These are phyloP conservation scores for Aegotheles bennettii DNA, from an alignment of 2,113 vertebrate genomes.

Conservation along the genomic window DNA sequence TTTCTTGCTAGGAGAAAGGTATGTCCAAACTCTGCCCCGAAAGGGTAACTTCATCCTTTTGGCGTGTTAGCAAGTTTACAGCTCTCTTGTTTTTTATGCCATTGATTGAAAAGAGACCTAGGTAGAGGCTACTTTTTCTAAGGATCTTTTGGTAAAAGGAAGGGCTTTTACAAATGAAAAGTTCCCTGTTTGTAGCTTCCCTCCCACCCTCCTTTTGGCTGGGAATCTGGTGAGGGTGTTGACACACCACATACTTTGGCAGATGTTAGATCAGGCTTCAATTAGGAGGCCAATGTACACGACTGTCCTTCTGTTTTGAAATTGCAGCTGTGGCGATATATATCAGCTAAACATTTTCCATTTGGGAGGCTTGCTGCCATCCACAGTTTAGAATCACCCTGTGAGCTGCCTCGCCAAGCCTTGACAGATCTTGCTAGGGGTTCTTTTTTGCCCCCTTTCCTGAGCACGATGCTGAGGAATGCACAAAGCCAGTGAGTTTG, in stretches of 20 bases:
- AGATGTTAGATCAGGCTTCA: constrained; percentile 48
- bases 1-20: not conserved
- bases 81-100: not conserved
- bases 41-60: not conserved
- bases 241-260: constrained; percentile 58
- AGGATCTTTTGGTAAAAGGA: constrained; percentile 13
- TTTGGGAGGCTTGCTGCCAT: constrained; percentile 4
- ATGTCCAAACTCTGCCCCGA: not conserved
- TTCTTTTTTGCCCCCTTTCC: not conserved
- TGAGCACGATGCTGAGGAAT: not conserved
- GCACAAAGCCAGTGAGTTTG: not conserved
- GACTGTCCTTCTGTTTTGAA: constrained; percentile 42
- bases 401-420: not conserved
- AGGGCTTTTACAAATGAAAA: constrained; percentile 40
- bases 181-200: constrained; percentile 18
- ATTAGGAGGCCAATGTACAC: constrained; percentile 2
- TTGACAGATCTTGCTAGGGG: not conserved
- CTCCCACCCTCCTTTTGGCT: constrained; percentile 11
- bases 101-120: not conserved
- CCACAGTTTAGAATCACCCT: not conserved
- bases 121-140: constrained; percentile 17
- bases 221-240: constrained; percentile 39
- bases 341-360: constrained; percentile 22
- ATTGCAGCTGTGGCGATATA: constrained; percentile 40
- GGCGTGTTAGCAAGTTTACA: not conserved